A percentile compares a stretch with the other conserved stretches of the same genome.
phyloP scores from a whole-genome alignment of 2,888 invertebrate species.

The Parnassius smintheus region DNA sequence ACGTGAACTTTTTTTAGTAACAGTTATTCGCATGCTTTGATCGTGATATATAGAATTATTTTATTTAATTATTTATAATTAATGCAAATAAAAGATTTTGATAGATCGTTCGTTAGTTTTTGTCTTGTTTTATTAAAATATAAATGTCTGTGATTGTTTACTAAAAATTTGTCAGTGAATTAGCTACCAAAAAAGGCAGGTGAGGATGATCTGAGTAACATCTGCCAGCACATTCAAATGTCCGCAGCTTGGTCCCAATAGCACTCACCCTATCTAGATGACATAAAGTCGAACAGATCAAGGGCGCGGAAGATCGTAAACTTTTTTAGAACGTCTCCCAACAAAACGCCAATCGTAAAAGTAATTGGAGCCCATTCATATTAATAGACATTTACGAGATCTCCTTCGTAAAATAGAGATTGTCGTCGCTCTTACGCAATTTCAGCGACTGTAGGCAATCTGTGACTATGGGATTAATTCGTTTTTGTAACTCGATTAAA shows the following conservation, averaged over 20 bases:
- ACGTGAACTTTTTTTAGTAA: conserved; percentile 19
- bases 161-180: neutral
- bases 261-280: conserved; percentile 51
- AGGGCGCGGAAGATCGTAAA: conserved; percentile 73
- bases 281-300: conserved; percentile 64
- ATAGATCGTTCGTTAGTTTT: too few relatives aligned
- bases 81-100: too few relatives aligned
- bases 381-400: conserved; percentile 81
- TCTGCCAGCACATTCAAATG: conserved; percentile 58
- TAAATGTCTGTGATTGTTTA: neutral
- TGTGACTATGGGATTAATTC: conserved; percentile 57
- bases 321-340: conserved; percentile 71
- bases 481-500: conserved; percentile 58
- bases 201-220: conserved; percentile 54
- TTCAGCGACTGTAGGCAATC: conserved; percentile 55
- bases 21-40: conserved; percentile 5
- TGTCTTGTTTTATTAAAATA: too few relatives aligned
- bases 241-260: conserved; percentile 50
- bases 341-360: conserved; percentile 80
- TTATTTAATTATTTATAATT: too few relatives aligned
- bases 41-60: neutral
- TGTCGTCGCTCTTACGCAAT: conserved; percentile 74
- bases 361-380: conserved; percentile 81
- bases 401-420: conserved; percentile 78
- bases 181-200: conserved; percentile 39